Percentiles rank a stretch among this genome's conserved stretches.
These are phyloP conservation scores for Agraylea sexmaculata DNA, from an alignment of 1,140 invertebrate species.

Conservation along the genomic window DNA sequence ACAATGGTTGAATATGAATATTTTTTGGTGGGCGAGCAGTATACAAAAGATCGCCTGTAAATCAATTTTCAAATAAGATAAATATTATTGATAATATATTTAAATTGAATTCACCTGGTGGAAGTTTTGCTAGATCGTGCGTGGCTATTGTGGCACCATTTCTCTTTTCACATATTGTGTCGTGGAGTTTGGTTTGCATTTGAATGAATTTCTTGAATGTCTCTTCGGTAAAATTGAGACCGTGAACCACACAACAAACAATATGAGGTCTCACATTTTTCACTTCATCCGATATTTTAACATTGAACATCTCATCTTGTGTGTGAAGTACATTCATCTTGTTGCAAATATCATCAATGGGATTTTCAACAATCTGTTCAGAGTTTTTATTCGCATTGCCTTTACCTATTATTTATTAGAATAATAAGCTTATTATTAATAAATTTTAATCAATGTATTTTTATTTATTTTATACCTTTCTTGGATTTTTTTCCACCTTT, in stretches of 20 bases:
- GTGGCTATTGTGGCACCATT: constrained; percentile 70
- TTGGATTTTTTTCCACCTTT: constrained; percentile 35
- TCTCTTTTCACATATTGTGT: constrained; percentile 64
- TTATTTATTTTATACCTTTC: constrained; percentile 25
- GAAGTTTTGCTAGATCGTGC: constrained; percentile 59
- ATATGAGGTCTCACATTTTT: constrained; percentile 55
- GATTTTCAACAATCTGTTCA: constrained; percentile 24
- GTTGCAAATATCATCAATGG: constrained; percentile 21
- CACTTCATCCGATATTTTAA: constrained; percentile 45
- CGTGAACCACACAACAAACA: constrained; percentile 56
- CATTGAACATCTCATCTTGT: constrained; percentile 37
- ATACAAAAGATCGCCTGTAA: constrained; percentile 49
- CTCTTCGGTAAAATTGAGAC: constrained; percentile 50
- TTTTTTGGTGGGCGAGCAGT: constrained; percentile 48
- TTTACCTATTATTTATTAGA: too few relatives aligned
- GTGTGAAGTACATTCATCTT: constrained; percentile 42
- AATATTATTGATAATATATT: too few relatives aligned
- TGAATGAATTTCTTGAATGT: constrained; percentile 69
- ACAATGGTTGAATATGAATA: constrained; percentile 54
- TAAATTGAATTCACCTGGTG: constrained; percentile 36
- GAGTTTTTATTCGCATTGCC: constrained; percentile 8
- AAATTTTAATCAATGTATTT: too few relatives aligned
- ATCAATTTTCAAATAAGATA: constrained; percentile 19
- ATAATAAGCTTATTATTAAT: constrained; percentile 14
- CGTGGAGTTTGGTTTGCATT: constrained; percentile 70